Evolutionary conservation across 2,888 invertebrate species (phyloP).

Genomic region (Homarus gammarus): DNA sequence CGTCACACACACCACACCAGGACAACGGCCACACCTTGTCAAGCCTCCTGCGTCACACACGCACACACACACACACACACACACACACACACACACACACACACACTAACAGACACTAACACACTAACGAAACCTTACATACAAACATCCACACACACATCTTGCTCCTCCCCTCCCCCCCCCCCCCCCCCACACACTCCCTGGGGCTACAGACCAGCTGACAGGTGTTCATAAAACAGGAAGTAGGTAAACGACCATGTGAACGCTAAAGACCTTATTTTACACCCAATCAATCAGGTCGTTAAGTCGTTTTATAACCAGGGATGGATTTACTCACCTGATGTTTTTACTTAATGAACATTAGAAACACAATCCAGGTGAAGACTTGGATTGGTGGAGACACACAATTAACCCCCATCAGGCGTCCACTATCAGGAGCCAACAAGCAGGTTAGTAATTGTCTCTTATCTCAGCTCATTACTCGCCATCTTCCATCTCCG

Average conservation of each 20-base stretch:
- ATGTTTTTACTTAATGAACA: not conserved
- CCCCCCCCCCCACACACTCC: not conserved
- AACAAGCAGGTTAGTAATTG: not conserved
- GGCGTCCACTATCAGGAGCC: not conserved
- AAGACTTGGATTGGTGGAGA: no score
- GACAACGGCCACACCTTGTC: no score
- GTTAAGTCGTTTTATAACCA: not conserved
- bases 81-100: no score
- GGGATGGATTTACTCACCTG: not conserved
- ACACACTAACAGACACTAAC: not conserved
- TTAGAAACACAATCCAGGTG: not conserved
- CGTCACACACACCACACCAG: no score
- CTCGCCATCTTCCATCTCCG: not conserved
- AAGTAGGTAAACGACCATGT: not conserved
- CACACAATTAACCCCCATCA: not conserved
- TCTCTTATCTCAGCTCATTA: not conserved
- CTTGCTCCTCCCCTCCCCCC: not conserved
- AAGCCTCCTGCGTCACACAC: no score
- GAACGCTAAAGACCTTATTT: not conserved
- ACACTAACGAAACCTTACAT: not conserved
- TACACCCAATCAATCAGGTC: constrained; percentile 10
- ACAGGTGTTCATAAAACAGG: no score
- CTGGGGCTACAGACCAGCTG: no score
- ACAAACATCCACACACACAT: constrained; percentile 3
- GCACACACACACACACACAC: no score